A percentile compares a stretch with the other conserved stretches of the same genome.
Conservation (phyloP, 2,113 vertebrate genomes). For the Gracilinanus agilis region DNA sequence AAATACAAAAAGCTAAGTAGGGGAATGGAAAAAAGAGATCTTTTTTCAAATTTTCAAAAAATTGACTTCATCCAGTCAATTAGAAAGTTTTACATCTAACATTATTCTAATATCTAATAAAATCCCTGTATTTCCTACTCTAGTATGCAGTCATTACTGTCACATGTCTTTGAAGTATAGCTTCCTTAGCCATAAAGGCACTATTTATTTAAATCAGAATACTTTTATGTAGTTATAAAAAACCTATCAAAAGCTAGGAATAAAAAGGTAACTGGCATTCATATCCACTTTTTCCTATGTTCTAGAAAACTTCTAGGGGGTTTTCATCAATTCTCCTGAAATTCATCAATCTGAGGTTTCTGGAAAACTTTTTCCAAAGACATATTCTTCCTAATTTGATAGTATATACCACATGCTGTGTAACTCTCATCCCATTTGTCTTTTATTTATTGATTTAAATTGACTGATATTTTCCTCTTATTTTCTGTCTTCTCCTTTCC, state of each 20-base stretch:
- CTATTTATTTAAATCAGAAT: neutral
- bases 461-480: neutral
- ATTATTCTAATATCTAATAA: constrained; percentile 26
- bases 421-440: neutral
- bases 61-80: neutral
- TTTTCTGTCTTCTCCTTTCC: neutral
- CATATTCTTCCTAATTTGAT: neutral
- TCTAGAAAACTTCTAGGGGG: neutral
- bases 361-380: neutral
- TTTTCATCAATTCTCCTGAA: constrained; percentile 24
- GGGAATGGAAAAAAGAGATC: neutral
- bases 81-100: constrained; percentile 17
- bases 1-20: constrained; percentile 31
- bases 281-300: neutral
- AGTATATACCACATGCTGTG: neutral
- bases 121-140: constrained; percentile 1
- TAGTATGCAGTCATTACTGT: neutral
- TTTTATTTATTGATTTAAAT: neutral
- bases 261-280: neutral
- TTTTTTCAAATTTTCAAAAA: no score
- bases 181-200: neutral
- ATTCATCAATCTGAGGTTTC: constrained; percentile 15
- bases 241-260: constrained; percentile 10
- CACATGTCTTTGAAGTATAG: constrained; percentile 29
- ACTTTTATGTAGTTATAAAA: constrained; percentile 43